Evolutionary conservation across 1,140 invertebrate species (phyloP).

Genomic region (Centruroides vittatus): DNA sequence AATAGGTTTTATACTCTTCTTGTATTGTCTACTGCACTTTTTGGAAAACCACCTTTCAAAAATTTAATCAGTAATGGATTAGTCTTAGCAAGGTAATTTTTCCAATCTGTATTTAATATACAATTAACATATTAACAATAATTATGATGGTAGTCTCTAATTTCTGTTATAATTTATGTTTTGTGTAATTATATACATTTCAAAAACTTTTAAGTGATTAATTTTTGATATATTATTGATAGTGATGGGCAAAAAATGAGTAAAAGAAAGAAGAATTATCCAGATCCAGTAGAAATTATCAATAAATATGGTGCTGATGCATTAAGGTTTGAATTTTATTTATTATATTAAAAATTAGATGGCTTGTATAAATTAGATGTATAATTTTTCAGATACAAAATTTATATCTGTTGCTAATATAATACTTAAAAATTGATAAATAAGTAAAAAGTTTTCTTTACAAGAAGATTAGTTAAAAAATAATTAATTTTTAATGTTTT

Average conservation of each 20-base stretch:
- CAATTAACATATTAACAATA: neutral
- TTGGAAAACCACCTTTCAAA: constrained; percentile 92
- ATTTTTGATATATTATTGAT: neutral
- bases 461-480: too few species aligned
- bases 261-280: constrained; percentile 97
- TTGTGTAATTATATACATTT: neutral
- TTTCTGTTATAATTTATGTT: neutral
- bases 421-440: too few species aligned
- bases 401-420: too few species aligned
- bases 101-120: neutral
- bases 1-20: constrained; percentile 85
- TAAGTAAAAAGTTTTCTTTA: too few species aligned
- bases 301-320: constrained; percentile 95
- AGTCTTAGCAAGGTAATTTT: constrained; percentile 56
- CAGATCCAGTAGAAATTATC: constrained; percentile 84
- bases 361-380: too few species aligned
- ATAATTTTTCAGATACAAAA: too few species aligned
- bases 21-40: constrained; percentile 91
- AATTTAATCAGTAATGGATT: constrained; percentile 94
- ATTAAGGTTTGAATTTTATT: constrained; percentile 32
- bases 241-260: constrained; percentile 99
- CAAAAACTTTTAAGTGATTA: too few species aligned
- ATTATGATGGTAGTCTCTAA: neutral
- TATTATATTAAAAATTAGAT: neutral
- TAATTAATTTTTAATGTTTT: too few species aligned